Conservation (phyloP, 2,797 vertebrate species). For the Glossophaga mutica region DNA sequence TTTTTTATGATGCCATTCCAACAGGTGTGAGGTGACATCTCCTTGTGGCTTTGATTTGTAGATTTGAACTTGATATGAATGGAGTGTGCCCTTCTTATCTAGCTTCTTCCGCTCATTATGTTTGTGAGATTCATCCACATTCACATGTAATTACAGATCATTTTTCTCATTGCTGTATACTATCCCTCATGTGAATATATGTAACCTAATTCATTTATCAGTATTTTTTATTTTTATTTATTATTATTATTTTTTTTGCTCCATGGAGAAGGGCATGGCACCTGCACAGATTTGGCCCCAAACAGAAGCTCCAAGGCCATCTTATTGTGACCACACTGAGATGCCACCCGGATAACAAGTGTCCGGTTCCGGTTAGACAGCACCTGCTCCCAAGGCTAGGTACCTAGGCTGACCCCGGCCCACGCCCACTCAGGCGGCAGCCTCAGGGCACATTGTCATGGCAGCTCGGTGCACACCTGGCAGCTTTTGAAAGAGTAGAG, state of each 20-base stretch:
- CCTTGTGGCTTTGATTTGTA: background rate
- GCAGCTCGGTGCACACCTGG: background rate
- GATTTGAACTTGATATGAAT: background rate
- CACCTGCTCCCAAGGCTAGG: background rate
- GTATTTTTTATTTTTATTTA: background rate
- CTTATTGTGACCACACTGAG: background rate
- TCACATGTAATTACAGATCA: background rate
- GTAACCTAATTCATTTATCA: background rate
- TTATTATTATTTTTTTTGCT: background rate
- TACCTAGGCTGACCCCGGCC: background rate
- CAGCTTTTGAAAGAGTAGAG: background rate
- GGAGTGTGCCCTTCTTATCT: background rate
- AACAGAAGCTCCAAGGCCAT: background rate
- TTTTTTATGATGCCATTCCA: background rate
- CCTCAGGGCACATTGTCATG: rapidly evolving
- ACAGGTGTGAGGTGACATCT: background rate
- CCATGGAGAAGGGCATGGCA: background rate
- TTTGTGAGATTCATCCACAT: background rate
- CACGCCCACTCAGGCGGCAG: no score
- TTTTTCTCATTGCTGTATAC: background rate
- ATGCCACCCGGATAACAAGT: background rate
- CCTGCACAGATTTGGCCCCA: background rate
- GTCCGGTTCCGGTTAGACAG: background rate
- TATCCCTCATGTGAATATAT: background rate
- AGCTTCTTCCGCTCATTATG: background rate